phyloP scores from a whole-genome alignment of 1,140 invertebrate species.

The Zelostemma sp. region DNA sequence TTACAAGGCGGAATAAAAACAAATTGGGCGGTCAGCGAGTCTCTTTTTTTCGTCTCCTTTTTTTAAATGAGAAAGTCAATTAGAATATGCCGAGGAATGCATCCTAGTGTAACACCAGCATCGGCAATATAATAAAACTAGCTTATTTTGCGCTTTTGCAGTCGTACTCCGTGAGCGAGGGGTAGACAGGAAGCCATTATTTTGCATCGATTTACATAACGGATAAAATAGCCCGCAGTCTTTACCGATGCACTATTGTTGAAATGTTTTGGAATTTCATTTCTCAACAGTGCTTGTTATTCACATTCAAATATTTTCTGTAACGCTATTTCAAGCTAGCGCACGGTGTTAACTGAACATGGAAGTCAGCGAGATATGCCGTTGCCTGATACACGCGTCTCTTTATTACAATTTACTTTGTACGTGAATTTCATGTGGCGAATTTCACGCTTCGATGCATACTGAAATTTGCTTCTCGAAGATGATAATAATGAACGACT shows the following conservation, averaged over 20 bases:
- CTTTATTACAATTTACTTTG: conserved; percentile 48
- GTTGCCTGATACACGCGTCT: conserved; percentile 17
- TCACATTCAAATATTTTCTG: conserved; percentile 67
- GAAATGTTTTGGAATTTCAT: conserved; percentile 64
- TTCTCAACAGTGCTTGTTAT: conserved; percentile 50
- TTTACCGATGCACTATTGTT: conserved; percentile 57
- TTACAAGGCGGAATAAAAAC: too few relatives aligned
- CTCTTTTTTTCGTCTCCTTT: conserved; percentile 32
- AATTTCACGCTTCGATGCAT: too few relatives aligned
- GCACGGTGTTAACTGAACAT: conserved; percentile 44
- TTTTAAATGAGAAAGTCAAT: conserved; percentile 39
- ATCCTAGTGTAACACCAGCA: conserved; percentile 25
- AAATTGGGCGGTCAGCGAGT: conserved; percentile 21
- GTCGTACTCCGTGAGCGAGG: conserved; percentile 22
- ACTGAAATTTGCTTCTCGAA: too few relatives aligned
- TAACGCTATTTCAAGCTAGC: conserved; percentile 50
- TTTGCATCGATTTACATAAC: conserved; percentile 70
- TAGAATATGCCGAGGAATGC: conserved; percentile 23
- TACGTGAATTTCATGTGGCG: conserved; percentile 20
- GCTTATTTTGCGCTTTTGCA: conserved; percentile 31
- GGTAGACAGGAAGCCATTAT: conserved; percentile 49
- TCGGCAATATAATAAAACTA: conserved; percentile 37
- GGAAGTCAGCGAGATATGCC: conserved; percentile 32
- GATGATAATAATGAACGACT: too few relatives aligned
- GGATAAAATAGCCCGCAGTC: conserved; percentile 57